Base-by-base conservation (phyloP, 2,113 vertebrate species). In the Cepphus grylle region DNA sequence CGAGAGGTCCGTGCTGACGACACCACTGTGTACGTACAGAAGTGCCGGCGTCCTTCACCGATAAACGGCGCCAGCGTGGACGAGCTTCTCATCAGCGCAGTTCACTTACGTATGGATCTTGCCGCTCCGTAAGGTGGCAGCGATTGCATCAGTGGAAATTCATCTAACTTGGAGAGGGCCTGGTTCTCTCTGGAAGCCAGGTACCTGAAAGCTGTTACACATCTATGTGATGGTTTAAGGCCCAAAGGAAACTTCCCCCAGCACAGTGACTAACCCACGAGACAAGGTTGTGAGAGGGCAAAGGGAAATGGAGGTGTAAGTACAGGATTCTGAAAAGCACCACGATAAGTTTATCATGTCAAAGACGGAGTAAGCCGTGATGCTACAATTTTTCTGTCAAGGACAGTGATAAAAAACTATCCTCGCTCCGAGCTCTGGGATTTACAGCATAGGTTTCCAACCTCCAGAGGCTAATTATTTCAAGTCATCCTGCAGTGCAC, bases 391-490 rank as follows among this genome's bases (percentile, higher is more conserved):
- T 79, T 93, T 86, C 85, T 93, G 84, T 96, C 94, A 94, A 96
- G 91, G 96, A 90, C 90, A 88, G 92, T 80, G 93, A 96, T 92
- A 85, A 91, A 94, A 96, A 91, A 72, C 91, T 92, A 53, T 77
- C 86, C 71, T 87, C 85, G 84, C 84, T 85, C 93, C 11, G 34
- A 93, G 92, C 95, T 94, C 72, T 83, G 94, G 94, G 97, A 97
- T 92, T 97, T 93, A 95, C 62, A 50, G 93, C 85, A 85, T 72
- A 95, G 95, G 96, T 97, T 96, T 96, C 93, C 96, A 96, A 94
- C 88, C 96, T 97, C 96, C 78, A 96, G 97, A 96, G 95, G 97
- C 97, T 98, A 96, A 98, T 98, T 98, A 98, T 96, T 97, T 97
- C 95, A 87, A 97, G 96, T 93, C 93, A 82, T 96, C 96, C 78